Conservation (phyloP, 2,113 vertebrate species). For the Gymnorhina tibicen region DNA sequence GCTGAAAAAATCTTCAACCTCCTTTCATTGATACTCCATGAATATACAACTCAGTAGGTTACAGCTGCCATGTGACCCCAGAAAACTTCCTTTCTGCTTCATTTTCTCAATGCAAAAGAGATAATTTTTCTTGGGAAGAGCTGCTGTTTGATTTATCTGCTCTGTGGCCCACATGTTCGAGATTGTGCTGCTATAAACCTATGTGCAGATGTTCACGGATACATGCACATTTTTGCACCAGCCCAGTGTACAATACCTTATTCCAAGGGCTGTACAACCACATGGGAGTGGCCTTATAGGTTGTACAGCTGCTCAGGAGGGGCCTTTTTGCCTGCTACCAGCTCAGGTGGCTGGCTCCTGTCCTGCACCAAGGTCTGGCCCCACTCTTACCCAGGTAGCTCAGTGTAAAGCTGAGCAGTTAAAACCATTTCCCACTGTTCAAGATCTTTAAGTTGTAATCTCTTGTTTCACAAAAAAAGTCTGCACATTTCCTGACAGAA, state of each 20-base stretch:
- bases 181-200: accelerated
- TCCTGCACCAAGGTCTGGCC: background rate
- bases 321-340: background rate
- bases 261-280: background rate
- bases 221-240: background rate
- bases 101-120: background rate
- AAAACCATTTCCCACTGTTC: background rate
- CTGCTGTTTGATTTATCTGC: background rate
- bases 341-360: background rate
- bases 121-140: background rate
- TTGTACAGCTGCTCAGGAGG: background rate
- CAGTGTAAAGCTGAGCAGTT: accelerated
- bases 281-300: background rate
- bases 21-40: background rate
- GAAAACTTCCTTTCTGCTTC: background rate
- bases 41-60: background rate
- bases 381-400: background rate
- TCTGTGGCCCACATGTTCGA: background rate
- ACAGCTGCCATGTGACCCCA: background rate
- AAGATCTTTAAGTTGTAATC: background rate
- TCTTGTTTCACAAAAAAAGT: background rate
- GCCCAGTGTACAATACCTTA: background rate
- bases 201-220: background rate
- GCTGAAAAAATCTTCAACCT: background rate
- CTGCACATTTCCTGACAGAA: background rate